A percentile compares a stretch with the other conserved stretches of the same genome.
These are phyloP conservation scores for Astyanax mexicanus DNA, from an alignment of 2,797 vertebrate genomes.

Conservation along the genomic window DNA sequence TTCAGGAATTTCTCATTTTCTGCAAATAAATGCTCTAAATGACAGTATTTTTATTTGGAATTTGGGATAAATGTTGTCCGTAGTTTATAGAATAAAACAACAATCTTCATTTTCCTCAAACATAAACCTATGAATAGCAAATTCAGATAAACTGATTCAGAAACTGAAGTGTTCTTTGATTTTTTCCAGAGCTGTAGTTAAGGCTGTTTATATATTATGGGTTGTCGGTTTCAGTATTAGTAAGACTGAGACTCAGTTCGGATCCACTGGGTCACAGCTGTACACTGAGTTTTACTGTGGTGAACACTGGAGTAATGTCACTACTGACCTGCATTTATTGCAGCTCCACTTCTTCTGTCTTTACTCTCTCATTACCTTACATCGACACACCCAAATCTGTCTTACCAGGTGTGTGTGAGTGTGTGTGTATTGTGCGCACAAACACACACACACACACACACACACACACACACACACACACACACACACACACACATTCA, in stretches of 20 bases:
- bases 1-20: too few species aligned
- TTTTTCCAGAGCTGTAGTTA: too few species aligned
- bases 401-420: slow-evolving; percentile 37
- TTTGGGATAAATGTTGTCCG: too few species aligned
- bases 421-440: too few species aligned
- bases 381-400: slow-evolving; percentile 33
- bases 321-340: neutral
- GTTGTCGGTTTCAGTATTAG: neutral
- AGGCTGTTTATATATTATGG: too few species aligned
- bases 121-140: too few species aligned
- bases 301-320: slow-evolving; percentile 5
- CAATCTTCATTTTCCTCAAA: too few species aligned
- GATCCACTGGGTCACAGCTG: neutral
- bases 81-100: too few species aligned
- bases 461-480: neutral
- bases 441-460: neutral
- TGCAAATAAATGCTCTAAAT: too few species aligned
- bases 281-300: neutral
- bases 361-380: slow-evolving; percentile 29
- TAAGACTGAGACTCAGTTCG: neutral
- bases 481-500: neutral
- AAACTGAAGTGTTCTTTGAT: too few species aligned
- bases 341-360: slow-evolving; percentile 10
- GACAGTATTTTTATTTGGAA: too few species aligned
- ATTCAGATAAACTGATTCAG: too few species aligned